A percentile compares a stretch with the other conserved stretches of the same genome.
Evolutionary conservation across 2,888 invertebrate species (phyloP).

Genomic region (Cryptus armator): DNA sequence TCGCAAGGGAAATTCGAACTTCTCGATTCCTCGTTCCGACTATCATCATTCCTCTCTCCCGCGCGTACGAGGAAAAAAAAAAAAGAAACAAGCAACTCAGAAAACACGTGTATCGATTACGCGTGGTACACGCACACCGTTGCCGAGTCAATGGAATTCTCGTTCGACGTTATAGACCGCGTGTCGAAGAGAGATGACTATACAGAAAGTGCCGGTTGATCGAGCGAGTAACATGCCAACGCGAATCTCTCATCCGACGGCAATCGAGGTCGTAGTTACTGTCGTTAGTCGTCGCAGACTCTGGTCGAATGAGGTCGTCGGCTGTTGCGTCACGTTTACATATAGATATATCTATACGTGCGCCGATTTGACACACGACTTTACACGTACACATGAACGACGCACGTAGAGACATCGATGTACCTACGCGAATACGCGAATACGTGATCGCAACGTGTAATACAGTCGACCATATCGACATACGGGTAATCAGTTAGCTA

Average conservation of each 20-base stretch:
- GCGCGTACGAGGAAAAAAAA: background rate
- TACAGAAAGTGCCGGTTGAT: background rate
- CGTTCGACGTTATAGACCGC: slow-evolving; percentile 3
- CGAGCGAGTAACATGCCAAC: slow-evolving; percentile 6
- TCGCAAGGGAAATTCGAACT: slow-evolving; percentile 65
- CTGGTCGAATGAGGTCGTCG: slow-evolving; percentile 20
- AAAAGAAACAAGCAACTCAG: background rate
- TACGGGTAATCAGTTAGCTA: slow-evolving; percentile 58
- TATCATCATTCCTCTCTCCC: background rate
- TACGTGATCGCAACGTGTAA: slow-evolving; percentile 21
- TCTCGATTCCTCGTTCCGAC: slow-evolving; percentile 26
- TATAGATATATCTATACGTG: background rate
- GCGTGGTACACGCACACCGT: slow-evolving; percentile 5
- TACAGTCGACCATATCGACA: slow-evolving; percentile 51
- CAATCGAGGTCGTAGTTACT: slow-evolving; percentile 44
- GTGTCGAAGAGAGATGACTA: background rate
- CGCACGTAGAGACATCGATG: background rate
- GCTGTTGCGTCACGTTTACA: slow-evolving; percentile 19
- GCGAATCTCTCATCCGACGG: slow-evolving; percentile 29
- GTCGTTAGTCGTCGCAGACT: slow-evolving; percentile 28
- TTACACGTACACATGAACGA: background rate
- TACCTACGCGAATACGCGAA: too few relatives aligned
- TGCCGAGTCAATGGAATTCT: slow-evolving; percentile 16
- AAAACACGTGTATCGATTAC: slow-evolving; percentile 30
- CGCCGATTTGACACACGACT: background rate